phyloP scores from a whole-genome alignment of 37 sponge, comb jelly and placozoan species.

The Amphimedon queenslandica region DNA sequence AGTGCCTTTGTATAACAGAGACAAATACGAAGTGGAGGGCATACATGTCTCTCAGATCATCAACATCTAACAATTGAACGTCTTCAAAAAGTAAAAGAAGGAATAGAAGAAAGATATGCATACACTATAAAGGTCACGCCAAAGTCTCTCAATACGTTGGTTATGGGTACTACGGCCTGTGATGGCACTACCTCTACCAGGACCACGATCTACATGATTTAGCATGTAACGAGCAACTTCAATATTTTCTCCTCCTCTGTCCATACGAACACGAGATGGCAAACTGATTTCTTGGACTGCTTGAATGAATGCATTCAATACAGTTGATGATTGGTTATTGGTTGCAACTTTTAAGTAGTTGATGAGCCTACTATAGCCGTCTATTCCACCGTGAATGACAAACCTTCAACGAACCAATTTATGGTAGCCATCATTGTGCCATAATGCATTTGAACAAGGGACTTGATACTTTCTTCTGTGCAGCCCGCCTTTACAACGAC shows the following conservation, averaged over 20 bases:
- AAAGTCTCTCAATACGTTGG: conserved; percentile 51
- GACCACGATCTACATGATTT: conserved; percentile 36
- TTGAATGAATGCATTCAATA: conserved; percentile 16
- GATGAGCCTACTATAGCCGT: conserved; percentile 41
- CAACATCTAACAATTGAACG: not conserved
- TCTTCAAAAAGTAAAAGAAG: conserved; percentile 27
- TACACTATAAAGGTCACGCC: conserved; percentile 38
- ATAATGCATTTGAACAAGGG: conserved; percentile 31
- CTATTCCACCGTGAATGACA: conserved; percentile 58
- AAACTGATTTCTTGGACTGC: conserved; percentile 29
- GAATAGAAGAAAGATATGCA: conserved; percentile 28
- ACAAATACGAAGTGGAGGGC: conserved; percentile 31
- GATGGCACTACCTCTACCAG: conserved; percentile 37
- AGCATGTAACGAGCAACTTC: conserved; percentile 41
- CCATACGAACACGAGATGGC: conserved; percentile 53
- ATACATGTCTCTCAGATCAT: conserved; percentile 16
- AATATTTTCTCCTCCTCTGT: conserved; percentile 63
- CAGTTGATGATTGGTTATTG: conserved; percentile 45
- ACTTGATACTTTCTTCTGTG: conserved; percentile 31
- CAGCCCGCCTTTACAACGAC: not conserved
- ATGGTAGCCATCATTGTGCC: conserved; percentile 61
- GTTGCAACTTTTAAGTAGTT: conserved; percentile 24
- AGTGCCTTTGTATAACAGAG: conserved; percentile 13
- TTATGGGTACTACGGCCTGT: conserved; percentile 54
- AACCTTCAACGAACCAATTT: no score